phyloP scores from a whole-genome alignment of 1,140 invertebrate species.

The Mesaphorura yosii region DNA sequence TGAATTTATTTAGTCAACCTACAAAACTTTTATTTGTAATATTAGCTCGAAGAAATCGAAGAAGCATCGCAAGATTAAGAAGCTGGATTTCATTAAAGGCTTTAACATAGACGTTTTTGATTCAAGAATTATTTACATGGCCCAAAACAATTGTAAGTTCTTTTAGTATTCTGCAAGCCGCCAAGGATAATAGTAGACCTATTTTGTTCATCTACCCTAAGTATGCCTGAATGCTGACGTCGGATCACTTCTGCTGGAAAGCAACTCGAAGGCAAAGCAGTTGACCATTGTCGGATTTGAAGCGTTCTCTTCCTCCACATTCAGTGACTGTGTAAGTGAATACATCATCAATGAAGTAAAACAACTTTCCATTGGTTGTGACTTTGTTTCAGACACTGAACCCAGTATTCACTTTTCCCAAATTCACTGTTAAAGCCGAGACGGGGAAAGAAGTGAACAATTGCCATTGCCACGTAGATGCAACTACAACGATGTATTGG shows the following conservation, averaged over 20 bases:
- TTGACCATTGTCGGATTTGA: slow-evolving; percentile 27
- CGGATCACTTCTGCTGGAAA: slow-evolving; percentile 13
- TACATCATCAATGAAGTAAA: background rate
- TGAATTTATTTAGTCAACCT: background rate
- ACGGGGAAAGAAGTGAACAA: no score
- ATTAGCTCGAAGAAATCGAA: background rate
- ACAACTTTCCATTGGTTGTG: background rate
- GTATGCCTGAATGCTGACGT: slow-evolving; percentile 28
- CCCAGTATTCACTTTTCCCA: slow-evolving; percentile 28
- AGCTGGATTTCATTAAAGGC: slow-evolving; percentile 20
- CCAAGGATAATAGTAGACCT: background rate
- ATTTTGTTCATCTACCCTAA: slow-evolving; percentile 1
- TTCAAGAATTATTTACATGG: slow-evolving; percentile 22
- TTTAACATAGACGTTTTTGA: slow-evolving; percentile 28
- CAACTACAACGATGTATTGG: slow-evolving; percentile 26
- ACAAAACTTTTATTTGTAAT: background rate
- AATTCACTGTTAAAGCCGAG: slow-evolving; percentile 25
- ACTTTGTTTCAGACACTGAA: slow-evolving; percentile 22
- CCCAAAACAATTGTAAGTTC: slow-evolving; percentile 27
- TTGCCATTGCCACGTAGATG: slow-evolving; percentile 7
- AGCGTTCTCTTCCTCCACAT: slow-evolving; percentile 29
- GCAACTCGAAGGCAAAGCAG: slow-evolving; percentile 13
- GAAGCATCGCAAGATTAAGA: background rate
- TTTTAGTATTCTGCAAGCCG: background rate
- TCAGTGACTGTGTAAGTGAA: slow-evolving; percentile 30